Percentiles rank a stretch among this genome's conserved stretches.
Conservation (phyloP, 2,888 invertebrate genomes). For the Brachylomia viminalis region DNA sequence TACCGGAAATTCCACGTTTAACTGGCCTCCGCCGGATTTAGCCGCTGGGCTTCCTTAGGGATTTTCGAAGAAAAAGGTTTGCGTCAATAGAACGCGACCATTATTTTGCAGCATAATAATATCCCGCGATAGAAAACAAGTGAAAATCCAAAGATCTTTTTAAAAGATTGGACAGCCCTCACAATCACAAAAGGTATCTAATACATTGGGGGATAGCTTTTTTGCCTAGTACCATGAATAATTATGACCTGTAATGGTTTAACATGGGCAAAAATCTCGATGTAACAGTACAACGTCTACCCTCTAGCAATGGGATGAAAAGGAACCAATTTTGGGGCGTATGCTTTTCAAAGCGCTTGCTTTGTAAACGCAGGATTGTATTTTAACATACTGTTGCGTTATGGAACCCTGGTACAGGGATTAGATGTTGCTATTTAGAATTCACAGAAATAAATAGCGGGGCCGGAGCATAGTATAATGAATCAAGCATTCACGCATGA, state of each 20-base stretch:
- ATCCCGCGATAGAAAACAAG: conserved; percentile 22
- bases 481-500: background rate
- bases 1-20: conserved; percentile 74
- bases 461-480: too few relatives aligned
- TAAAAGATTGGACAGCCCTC: conserved; percentile 2
- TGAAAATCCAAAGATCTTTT: conserved; percentile 16
- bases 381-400: conserved; percentile 71
- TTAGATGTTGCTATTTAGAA: conserved; percentile 67
- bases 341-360: conserved; percentile 69
- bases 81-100: conserved; percentile 55
- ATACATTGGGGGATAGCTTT: background rate
- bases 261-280: background rate
- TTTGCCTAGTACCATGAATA: conserved; percentile 1
- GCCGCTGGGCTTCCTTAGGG: conserved; percentile 63
- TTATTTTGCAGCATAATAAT: conserved; percentile 53
- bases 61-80: conserved; percentile 68
- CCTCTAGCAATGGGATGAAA: conserved; percentile 24
- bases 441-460: conserved; percentile 16
- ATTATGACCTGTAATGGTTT: background rate
- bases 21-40: conserved; percentile 68
- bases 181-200: conserved; percentile 2
- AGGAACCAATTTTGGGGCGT: conserved; percentile 56
- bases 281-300: background rate
- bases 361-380: conserved; percentile 62
- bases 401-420: conserved; percentile 80